phyloP scores from a whole-genome alignment of 2,888 invertebrate genomes.

The Macrophya alboannulata region DNA sequence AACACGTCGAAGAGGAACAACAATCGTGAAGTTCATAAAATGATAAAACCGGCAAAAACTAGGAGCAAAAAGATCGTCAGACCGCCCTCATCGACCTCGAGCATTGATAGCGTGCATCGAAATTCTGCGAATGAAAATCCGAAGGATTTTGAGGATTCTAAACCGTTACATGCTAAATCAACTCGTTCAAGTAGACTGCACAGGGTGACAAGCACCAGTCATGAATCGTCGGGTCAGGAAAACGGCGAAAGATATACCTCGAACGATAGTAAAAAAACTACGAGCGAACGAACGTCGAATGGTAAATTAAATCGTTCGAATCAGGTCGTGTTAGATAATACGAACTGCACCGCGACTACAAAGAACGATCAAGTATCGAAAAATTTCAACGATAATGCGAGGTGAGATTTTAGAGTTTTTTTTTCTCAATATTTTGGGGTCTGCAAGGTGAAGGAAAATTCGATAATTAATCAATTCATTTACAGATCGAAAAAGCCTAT shows the following conservation, averaged over 20 bases:
- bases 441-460: no score
- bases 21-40: slow-evolving; percentile 11
- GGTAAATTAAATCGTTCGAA: neutral
- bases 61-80: slow-evolving; percentile 41
- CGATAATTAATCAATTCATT: neutral
- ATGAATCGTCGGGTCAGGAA: slow-evolving; percentile 2
- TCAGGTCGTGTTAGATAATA: neutral
- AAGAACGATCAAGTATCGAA: neutral
- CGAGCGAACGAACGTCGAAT: slow-evolving; percentile 26
- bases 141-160: slow-evolving; percentile 27
- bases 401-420: neutral
- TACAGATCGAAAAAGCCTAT: slow-evolving; percentile 70
- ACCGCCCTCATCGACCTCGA: slow-evolving; percentile 47
- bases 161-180: slow-evolving; percentile 30
- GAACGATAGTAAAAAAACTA: slow-evolving; percentile 16
- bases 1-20: slow-evolving; percentile 8
- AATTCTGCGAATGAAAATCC: slow-evolving; percentile 20
- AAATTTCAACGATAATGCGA: slow-evolving; percentile 39
- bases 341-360: neutral
- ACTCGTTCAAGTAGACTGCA: slow-evolving; percentile 44
- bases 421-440: no score
- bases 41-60: slow-evolving; percentile 28
- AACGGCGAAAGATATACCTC: slow-evolving; percentile 12
- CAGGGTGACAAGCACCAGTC: neutral
- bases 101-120: slow-evolving; percentile 46